Conservation (phyloP, 2,113 vertebrate genomes). For the Terrapene triunguis region DNA sequence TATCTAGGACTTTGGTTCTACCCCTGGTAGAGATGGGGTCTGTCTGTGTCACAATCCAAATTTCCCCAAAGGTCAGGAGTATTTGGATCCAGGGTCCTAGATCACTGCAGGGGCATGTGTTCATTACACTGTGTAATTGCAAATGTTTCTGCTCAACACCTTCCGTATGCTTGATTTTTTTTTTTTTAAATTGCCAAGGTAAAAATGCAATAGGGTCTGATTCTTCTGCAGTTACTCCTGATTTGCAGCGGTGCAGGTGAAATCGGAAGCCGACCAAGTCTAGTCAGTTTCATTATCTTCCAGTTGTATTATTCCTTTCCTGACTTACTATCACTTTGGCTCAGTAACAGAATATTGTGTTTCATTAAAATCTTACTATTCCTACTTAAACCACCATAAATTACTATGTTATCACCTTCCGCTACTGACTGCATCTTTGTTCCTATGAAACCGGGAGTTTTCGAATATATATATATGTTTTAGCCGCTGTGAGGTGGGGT, state of each 20-base stretch:
- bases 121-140: not conserved
- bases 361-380: not conserved
- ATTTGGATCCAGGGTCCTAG: not conserved
- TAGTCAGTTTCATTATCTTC: not conserved
- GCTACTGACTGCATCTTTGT: not conserved
- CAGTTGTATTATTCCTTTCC: not conserved
- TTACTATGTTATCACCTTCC: not conserved
- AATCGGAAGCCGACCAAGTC: not conserved
- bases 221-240: not conserved
- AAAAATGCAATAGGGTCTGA: not conserved
- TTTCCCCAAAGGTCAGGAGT: not conserved
- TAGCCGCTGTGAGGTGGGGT: not conserved
- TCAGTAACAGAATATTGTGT: not conserved
- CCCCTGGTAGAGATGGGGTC: not conserved
- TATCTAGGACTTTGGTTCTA: not conserved
- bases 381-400: not conserved
- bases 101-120: rapidly evolving
- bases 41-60: not conserved
- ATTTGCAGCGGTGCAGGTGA: not conserved
- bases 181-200: not conserved
- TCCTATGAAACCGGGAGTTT: not conserved
- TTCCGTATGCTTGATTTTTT: not conserved
- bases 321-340: not conserved
- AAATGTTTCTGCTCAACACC: rapidly evolving
- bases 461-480: not conserved